Evolutionary conservation across 2,797 vertebrate species (phyloP), one percentile per base, ranked within the genome.

Genomic region (Sebastolobus alascanus): DNA sequence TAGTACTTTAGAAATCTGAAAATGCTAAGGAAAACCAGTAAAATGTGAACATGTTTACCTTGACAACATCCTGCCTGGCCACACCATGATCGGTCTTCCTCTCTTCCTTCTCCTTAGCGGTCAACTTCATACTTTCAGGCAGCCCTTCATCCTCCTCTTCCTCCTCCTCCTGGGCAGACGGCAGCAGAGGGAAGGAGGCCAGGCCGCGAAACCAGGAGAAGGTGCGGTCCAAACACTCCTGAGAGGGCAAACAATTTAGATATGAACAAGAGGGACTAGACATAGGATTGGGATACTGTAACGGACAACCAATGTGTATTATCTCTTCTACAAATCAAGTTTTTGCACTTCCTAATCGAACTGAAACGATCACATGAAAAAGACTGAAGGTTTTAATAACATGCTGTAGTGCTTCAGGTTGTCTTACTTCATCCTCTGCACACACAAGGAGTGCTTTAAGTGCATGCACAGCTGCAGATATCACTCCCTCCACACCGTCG

Each of bases 161-260:
- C 31, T 97, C 96, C 20, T 96, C 96, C n/a, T 96, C 96, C 29
- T 95, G 93, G 73, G 92, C 79, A 31, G 37, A 95, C 5, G 98
- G 97, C 77, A 97, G 90, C 83, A 99, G 93, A 4, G 98, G 97
- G 73, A 98, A 99, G 12, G 89, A 75, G 68, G 94, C 92, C 82
- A 97, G 92, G 9, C 98, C 99, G 0, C 93, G 94, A 80, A 97
- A 97, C 98, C 98, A 99, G 8, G 96, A 96, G 90, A 99, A 99
- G 27, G 96, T 96, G 82, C 80, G 93, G 84, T 99, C 99, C 2
- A 99, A 94, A 68, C 96, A 97, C 73, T 97, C 96, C 99, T 99
- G 65, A 78, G 25, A 68, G 16, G 37, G 31, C 7, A 77, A 59
- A 65, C 22, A 75, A 16, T 73, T n/a, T 9, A 13, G n/a, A 63